phyloP scores from a whole-genome alignment of 2,888 invertebrate species.

The Conus canariensis region DNA sequence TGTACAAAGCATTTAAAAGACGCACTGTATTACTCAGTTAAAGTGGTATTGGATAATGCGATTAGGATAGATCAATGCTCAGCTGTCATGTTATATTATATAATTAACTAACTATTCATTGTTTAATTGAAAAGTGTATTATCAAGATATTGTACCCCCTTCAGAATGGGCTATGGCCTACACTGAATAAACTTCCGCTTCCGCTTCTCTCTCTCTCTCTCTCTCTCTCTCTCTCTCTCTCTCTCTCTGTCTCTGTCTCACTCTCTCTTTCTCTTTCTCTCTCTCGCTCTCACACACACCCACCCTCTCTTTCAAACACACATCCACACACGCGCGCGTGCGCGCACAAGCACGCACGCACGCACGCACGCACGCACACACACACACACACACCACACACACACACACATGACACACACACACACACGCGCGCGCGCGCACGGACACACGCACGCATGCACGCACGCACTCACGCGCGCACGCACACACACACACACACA shows the following conservation, averaged over 20 bases:
- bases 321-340: background rate
- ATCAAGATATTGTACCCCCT: too few species aligned
- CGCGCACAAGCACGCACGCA: background rate
- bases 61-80: too few species aligned
- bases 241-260: background rate
- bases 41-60: too few species aligned
- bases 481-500: background rate
- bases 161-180: too few species aligned
- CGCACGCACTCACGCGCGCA: background rate
- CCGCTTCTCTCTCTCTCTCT: too few species aligned
- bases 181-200: too few species aligned
- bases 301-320: background rate
- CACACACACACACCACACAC: background rate
- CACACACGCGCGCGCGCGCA: background rate
- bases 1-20: too few species aligned
- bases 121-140: too few species aligned
- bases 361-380: background rate
- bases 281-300: too few species aligned
- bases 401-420: background rate
- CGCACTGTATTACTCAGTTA: too few species aligned
- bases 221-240: constrained; percentile 1
- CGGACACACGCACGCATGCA: background rate
- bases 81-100: too few species aligned
- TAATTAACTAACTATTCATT: too few species aligned
- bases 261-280: background rate